phyloP scores from a whole-genome alignment of 2,888 invertebrate species.

The Endotricha flammealis region DNA sequence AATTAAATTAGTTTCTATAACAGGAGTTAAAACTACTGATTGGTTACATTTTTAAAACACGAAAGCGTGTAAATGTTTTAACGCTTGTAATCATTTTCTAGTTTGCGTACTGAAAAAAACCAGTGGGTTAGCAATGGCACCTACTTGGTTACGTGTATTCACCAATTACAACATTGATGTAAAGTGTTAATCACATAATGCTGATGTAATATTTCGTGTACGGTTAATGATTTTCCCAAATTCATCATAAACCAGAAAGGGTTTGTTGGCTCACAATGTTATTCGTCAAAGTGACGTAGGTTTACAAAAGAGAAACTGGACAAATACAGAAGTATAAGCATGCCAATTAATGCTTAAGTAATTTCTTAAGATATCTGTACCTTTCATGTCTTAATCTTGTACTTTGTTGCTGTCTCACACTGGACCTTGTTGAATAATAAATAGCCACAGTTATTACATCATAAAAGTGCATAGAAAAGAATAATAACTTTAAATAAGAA shows the following conservation, averaged over 20 bases:
- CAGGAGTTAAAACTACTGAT: too few species aligned
- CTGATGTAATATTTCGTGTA: constrained; percentile 20
- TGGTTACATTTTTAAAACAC: too few species aligned
- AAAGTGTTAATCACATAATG: constrained; percentile 23
- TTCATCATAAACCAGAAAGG: constrained; percentile 4
- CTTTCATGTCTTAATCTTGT: constrained; percentile 56
- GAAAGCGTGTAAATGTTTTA: too few species aligned
- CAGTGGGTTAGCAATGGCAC: constrained; percentile 22
- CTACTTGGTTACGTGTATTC: constrained; percentile 16
- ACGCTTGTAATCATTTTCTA: too few species aligned
- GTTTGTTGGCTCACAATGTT: neutral
- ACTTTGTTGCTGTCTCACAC: constrained; percentile 34
- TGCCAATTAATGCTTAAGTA: constrained; percentile 24
- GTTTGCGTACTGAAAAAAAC: constrained; percentile 18
- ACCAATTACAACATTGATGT: constrained; percentile 23
- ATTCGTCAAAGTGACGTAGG: neutral
- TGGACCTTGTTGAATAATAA: constrained; percentile 37
- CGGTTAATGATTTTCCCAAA: constrained; percentile 7
- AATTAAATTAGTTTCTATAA: too few species aligned
- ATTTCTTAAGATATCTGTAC: constrained; percentile 31
- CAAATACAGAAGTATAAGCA: constrained; percentile 19
- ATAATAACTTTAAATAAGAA: neutral
- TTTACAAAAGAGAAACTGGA: constrained; percentile 6
- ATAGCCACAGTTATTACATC: constrained; percentile 27
- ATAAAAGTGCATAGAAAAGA: neutral